Base-by-base conservation (phyloP, 1,140 invertebrate genomes). In the Bacillus rossius region DNA sequence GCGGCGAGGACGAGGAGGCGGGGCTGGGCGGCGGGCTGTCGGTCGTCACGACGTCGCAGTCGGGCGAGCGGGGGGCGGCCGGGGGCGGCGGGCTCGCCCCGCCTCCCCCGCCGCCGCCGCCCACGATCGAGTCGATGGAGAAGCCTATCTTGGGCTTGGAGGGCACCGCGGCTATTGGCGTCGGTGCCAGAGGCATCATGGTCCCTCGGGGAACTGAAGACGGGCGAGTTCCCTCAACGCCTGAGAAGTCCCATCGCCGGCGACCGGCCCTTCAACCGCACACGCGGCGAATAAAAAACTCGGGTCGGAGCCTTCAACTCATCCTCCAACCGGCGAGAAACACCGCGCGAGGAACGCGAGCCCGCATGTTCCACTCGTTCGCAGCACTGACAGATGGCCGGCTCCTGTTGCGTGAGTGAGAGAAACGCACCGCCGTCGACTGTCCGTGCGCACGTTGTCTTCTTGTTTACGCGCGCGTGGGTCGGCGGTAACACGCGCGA, bases 101-200 rank as follows among this genome's bases (percentile, higher is more conserved):
- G 10, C 29, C 29, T 10, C 5, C 29, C 29, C 5, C 4, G 5
- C 29, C 5, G 57, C 80, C 79, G 17, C 81, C 81, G 56, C 93
- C 92, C 48, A 96, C 93, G 63, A 96, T 93, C 65, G 92, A 94
- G 75, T 96, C 94, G 71, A 96, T 96, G 67, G 90, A 93, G 71
- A 96, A 96, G 68, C 91, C 92, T 70, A 95, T 89, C 78, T 94
- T 96, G 43, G 92, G 91, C 80, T 93, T 94, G 57, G 87, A 86
- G 60, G 87, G 85, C 73, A 89, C 85, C 69, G 87, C 81, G 69
- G 87, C 83, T 67, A 91, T 87, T 77, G 88, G 87, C 69, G 89
- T 91, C 77, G 91, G 91, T 81, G 88, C 87, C 75, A 91, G 82
- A 79, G 88, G 88, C 87, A 91, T 91, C 91, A 93, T 92, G 77